Evolutionary conservation across 2,797 vertebrate species (phyloP), one percentile per base, ranked within the genome.

Genomic region (Harpagifer antarcticus): DNA sequence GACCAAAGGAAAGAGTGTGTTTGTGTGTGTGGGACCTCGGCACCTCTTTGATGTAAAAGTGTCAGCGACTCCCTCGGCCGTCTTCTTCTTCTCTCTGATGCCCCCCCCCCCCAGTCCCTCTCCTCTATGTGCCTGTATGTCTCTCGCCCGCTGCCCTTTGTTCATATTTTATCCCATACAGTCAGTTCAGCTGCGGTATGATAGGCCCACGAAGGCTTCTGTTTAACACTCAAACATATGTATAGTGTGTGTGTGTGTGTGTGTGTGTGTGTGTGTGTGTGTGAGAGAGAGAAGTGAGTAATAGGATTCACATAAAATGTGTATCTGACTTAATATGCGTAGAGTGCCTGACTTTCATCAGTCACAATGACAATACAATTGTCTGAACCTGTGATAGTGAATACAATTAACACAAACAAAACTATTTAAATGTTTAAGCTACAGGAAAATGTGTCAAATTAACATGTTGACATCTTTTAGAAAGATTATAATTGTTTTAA

Each of bases 101-200:
- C 77, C 6, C 70, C 72, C 77, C 6, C 70, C 72, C 55, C 61
- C 76, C 72, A 76, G 54, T 74, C 81, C 72, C 82, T 59, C 60
- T 63, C 47, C 68, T 61, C 76, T 23, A 49, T 64, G 68, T 48
- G 80, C 76, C 86, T 76, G 37, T 60, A 45, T 71, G 77, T 80
- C 74, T 83, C 68, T 74, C 9, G 56, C 60, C 59, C 42, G 9
- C 37, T 76, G 62, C 73, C 81, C 89, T 93, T 93, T 93, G 90
- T 94, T 93, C 88, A 88, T 86, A 86, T 89, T 82, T 89, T 85
- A 93, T 91, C 92, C 90, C 88, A 37, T 37, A 37, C 33, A 37
- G 33, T 76, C 89, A 89, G 88, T 87, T 71, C 72, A 58, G 75
- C 70, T 47, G 43, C 33, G 79, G 84, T 62, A 83, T 84, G 84